These are phyloP conservation scores for Clunio marinus DNA, from an alignment of 2,888 invertebrate genomes.

Conservation along the genomic window DNA sequence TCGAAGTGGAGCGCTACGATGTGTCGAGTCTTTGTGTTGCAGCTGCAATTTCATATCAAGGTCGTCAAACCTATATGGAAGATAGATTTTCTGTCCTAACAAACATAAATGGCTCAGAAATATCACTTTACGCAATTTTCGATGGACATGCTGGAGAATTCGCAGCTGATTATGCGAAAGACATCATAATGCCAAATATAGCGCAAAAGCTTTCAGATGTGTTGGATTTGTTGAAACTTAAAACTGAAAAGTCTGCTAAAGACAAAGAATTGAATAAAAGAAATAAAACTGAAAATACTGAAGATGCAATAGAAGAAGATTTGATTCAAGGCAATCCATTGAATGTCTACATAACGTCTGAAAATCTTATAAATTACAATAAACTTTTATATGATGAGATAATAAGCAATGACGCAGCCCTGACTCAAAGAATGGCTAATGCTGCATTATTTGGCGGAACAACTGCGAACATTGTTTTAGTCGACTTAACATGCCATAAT, in stretches of 20 bases:
- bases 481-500: constrained; percentile 15
- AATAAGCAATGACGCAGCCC: not conserved
- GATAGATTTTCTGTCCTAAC: constrained; percentile 8
- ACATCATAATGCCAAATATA: constrained; percentile 5
- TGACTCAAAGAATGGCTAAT: constrained; percentile 8
- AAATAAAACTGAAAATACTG: not conserved
- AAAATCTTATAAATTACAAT: constrained; percentile 20
- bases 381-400: constrained; percentile 23
- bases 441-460: constrained; percentile 23
- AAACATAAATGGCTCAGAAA: constrained; percentile 5
- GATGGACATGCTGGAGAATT: constrained; percentile 35
- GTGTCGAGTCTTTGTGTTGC: constrained; percentile 1
- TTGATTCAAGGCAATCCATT: not conserved
- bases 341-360: not conserved
- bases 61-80: constrained; percentile 15
- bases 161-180: constrained; percentile 7
- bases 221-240: not conserved
- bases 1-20: not conserved
- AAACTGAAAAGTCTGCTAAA: not conserved
- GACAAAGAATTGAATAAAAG: not conserved
- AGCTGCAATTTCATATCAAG: constrained; percentile 1
- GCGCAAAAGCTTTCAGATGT: not conserved
- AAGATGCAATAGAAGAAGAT: not conserved
- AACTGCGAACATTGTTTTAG: constrained; percentile 4
- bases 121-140: constrained; percentile 23